These are phyloP conservation scores for Schlechtendalia chinensis DNA, from an alignment of 1,140 invertebrate genomes.

Conservation along the genomic window DNA sequence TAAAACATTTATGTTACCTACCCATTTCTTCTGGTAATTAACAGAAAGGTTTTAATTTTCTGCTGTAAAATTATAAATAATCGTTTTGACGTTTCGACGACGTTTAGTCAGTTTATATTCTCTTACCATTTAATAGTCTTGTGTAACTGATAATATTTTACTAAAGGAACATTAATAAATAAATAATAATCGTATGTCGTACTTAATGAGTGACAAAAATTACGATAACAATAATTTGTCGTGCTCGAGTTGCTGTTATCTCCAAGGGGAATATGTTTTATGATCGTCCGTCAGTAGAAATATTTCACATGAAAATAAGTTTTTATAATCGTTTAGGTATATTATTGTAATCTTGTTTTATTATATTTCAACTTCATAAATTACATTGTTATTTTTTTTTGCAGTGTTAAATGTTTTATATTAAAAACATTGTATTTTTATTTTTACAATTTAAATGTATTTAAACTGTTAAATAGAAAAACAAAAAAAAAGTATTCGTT, in stretches of 20 bases:
- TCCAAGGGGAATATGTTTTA: no score
- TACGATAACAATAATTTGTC: conserved; percentile 34
- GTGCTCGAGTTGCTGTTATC: background rate
- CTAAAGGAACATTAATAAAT: background rate
- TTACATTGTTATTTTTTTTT: no score
- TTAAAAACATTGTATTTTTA: background rate
- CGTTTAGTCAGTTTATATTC: background rate
- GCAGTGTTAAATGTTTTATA: background rate
- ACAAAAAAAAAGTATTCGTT: background rate
- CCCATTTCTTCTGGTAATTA: no score
- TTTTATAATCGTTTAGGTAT: no score
- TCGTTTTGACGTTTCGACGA: background rate
- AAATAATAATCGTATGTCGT: background rate
- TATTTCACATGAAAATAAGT: background rate
- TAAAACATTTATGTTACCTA: no score
- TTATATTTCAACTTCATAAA: no score
- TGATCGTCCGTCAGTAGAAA: background rate
- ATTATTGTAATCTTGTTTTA: no score
- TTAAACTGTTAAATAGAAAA: background rate
- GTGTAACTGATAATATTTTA: background rate
- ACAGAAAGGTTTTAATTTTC: background rate
- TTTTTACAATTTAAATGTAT: background rate
- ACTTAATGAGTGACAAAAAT: conserved; percentile 5
- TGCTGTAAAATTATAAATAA: background rate
- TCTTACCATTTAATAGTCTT: background rate